A percentile compares a stretch with the other conserved stretches of the same genome.
Conservation (phyloP, 2,113 vertebrate genomes). For the Rhombomys opimus region DNA sequence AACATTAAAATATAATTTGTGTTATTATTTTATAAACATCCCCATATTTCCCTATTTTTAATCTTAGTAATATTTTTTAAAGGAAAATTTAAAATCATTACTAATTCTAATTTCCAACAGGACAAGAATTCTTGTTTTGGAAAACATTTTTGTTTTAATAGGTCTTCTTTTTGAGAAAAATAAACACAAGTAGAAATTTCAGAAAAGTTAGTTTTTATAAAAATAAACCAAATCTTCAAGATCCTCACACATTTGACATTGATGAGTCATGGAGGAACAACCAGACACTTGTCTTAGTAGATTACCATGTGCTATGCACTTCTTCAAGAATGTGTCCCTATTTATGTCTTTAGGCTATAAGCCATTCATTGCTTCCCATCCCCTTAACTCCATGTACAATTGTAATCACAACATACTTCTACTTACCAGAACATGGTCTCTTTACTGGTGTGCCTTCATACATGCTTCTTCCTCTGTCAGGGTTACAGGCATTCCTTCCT, state of each 20-base stretch:
- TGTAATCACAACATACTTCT: not conserved
- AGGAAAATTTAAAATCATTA: not conserved
- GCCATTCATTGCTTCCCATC: not conserved
- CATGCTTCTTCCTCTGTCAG: not conserved
- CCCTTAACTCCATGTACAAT: fast-evolving
- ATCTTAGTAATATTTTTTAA: not conserved
- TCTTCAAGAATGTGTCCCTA: not conserved
- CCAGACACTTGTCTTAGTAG: not conserved
- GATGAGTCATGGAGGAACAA: not conserved
- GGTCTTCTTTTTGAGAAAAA: constrained; percentile 11
- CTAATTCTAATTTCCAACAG: not conserved
- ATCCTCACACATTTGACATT: not conserved
- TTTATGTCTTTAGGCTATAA: not conserved
- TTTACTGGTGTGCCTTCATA: not conserved
- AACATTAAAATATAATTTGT: not conserved
- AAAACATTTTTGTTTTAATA: constrained; percentile 1
- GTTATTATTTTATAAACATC: not conserved
- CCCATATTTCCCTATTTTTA: not conserved
- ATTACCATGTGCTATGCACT: not conserved
- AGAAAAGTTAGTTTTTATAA: not conserved
- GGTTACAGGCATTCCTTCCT: not conserved
- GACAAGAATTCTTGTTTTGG: not conserved
- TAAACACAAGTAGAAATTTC: not conserved
- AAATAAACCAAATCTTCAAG: not conserved
- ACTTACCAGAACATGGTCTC: not conserved